These are phyloP conservation scores for Xenopus laevis DNA, from an alignment of 2,113 vertebrate genomes.

Conservation along the genomic window DNA sequence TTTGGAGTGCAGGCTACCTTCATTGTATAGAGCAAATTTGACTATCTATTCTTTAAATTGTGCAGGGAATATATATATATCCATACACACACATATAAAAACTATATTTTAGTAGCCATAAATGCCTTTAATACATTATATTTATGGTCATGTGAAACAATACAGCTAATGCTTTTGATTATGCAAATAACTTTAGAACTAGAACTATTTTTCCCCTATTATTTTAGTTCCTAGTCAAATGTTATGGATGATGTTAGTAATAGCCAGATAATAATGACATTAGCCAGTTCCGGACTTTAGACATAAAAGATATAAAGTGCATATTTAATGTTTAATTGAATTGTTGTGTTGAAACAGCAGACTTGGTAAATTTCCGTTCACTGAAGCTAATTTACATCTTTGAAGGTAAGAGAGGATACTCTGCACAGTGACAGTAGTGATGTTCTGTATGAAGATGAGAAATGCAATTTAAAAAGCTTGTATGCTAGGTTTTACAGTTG, in stretches of 20 bases:
- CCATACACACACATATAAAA: too few species aligned
- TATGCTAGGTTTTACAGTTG: too few species aligned
- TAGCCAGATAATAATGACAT: slow-evolving; percentile 1
- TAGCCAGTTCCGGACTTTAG: background rate
- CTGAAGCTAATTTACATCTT: background rate
- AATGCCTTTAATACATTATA: too few species aligned
- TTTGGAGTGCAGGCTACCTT: too few species aligned
- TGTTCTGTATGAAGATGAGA: background rate
- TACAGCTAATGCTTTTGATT: background rate
- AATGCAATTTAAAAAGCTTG: too few species aligned
- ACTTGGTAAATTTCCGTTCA: slow-evolving; percentile 2
- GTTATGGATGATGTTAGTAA: slow-evolving; percentile 1
- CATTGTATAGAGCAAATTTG: too few species aligned
- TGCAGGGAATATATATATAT: too few species aligned
- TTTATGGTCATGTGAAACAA: too few species aligned
- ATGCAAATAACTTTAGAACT: background rate
- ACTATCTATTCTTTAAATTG: too few species aligned
- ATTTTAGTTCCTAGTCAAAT: background rate
- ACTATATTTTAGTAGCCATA: too few species aligned
- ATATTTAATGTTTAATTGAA: slow-evolving; percentile 2
- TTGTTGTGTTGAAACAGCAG: slow-evolving; percentile 1
- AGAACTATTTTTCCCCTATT: background rate
- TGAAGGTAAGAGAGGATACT: background rate
- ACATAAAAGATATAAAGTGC: slow-evolving; percentile 2
- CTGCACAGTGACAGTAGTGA: background rate